Evolutionary conservation across 2,888 invertebrate species (phyloP).

Genomic region (Caenorhabditis macrosperma): DNA sequence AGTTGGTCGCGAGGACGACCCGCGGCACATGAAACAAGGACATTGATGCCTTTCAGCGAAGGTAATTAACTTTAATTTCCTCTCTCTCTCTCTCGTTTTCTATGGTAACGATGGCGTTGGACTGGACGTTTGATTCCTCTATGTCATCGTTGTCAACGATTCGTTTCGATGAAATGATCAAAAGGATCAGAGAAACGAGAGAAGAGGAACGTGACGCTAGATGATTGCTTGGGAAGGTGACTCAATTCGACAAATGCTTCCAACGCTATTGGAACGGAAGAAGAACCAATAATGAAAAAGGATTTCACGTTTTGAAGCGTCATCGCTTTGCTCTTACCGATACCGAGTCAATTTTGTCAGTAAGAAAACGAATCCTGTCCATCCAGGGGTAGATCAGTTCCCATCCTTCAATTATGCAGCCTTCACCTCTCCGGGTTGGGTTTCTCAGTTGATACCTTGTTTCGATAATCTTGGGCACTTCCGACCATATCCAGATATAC

Average conservation of each 20-base stretch:
- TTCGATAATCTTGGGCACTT: background rate
- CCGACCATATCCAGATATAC: background rate
- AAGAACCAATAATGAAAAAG: too few relatives aligned
- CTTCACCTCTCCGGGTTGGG: too few relatives aligned
- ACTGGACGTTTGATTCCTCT: slow-evolving; percentile 32
- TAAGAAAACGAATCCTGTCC: too few relatives aligned
- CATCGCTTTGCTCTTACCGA: too few relatives aligned
- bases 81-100: background rate
- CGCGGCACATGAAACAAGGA: slow-evolving; percentile 14
- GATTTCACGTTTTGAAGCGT: too few relatives aligned
- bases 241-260: background rate
- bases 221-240: background rate
- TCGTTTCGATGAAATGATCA: slow-evolving; percentile 42
- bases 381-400: too few relatives aligned
- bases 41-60: slow-evolving; percentile 35
- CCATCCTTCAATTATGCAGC: too few relatives aligned
- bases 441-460: too few relatives aligned
- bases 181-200: slow-evolving; percentile 7
- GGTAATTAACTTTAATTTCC: slow-evolving; percentile 33
- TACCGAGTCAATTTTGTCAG: too few relatives aligned
- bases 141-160: background rate
- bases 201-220: background rate
- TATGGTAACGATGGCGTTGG: too few relatives aligned
- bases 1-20: slow-evolving; percentile 1
- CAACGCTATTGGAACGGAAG: background rate